Percentiles rank a stretch among this genome's conserved stretches.
These are phyloP conservation scores for Epistrophe eligans DNA, from an alignment of 2,888 invertebrate species.

Conservation along the genomic window DNA sequence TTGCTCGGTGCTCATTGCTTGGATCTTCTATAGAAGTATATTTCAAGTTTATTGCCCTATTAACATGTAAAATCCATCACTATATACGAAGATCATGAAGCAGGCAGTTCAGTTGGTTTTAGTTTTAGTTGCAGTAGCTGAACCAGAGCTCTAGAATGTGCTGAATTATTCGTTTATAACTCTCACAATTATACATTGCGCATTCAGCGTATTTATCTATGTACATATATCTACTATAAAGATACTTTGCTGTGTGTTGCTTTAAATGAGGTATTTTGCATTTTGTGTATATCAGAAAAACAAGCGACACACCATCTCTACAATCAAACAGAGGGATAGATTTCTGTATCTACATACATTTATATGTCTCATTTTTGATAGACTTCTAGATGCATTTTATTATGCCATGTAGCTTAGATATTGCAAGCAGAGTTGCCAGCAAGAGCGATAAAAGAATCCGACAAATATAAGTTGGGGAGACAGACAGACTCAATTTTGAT, in stretches of 20 bases:
- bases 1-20: neutral
- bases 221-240: too few relatives aligned
- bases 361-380: slow-evolving; percentile 56
- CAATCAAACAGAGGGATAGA: slow-evolving; percentile 48
- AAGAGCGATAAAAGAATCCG: too few relatives aligned
- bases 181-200: slow-evolving; percentile 7
- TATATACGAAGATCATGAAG: slow-evolving; percentile 22
- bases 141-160: slow-evolving; percentile 26
- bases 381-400: slow-evolving; percentile 53
- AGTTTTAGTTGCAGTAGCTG: slow-evolving; percentile 20
- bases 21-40: slow-evolving; percentile 11
- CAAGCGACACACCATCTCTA: slow-evolving; percentile 33
- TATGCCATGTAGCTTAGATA: slow-evolving; percentile 23
- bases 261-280: slow-evolving; percentile 36
- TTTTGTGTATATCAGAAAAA: slow-evolving; percentile 39
- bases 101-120: slow-evolving; percentile 2
- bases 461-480: too few relatives aligned
- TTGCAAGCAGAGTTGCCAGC: neutral
- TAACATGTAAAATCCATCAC: slow-evolving; percentile 72
- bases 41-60: slow-evolving; percentile 69
- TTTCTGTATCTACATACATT: neutral
- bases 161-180: slow-evolving; percentile 38
- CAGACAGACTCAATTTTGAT: too few relatives aligned
- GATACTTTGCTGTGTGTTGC: slow-evolving; percentile 9
- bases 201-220: slow-evolving; percentile 1